phyloP scores from a whole-genome alignment of 1,140 invertebrate genomes.

The Calliphora vicina region DNA sequence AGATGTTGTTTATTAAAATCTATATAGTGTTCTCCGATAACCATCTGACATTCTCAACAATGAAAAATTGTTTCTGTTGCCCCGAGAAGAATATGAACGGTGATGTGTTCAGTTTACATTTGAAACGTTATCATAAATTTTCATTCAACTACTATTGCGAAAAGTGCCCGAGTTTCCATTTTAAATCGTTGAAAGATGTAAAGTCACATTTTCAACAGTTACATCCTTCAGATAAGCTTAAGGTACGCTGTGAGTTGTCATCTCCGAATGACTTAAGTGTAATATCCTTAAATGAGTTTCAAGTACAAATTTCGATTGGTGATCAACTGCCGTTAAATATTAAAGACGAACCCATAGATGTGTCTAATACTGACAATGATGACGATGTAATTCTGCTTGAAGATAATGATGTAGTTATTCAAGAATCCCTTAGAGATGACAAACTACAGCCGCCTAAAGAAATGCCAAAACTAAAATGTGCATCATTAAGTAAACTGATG shows the following conservation, averaged over 20 bases:
- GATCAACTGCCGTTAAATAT: background rate
- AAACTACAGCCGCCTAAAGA: too few species aligned
- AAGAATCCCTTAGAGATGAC: background rate
- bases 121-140: conserved; percentile 10
- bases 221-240: background rate
- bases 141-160: conserved; percentile 3
- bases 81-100: background rate
- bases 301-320: background rate
- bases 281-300: background rate
- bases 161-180: background rate
- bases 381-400: background rate
- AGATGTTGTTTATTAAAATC: background rate
- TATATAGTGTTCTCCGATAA: background rate
- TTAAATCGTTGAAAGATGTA: background rate
- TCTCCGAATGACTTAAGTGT: background rate
- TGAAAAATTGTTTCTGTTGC: conserved; percentile 15
- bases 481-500: background rate
- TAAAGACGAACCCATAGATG: background rate
- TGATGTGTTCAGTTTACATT: background rate
- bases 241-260: background rate
- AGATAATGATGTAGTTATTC: background rate
- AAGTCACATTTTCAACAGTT: background rate
- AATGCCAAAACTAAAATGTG: conserved; percentile 10
- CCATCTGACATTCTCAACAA: background rate
- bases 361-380: background rate